A percentile compares a stretch with the other conserved stretches of the same genome.
These are phyloP conservation scores for Lapara coniferarum DNA, from an alignment of 2,888 invertebrate species.

Conservation along the genomic window DNA sequence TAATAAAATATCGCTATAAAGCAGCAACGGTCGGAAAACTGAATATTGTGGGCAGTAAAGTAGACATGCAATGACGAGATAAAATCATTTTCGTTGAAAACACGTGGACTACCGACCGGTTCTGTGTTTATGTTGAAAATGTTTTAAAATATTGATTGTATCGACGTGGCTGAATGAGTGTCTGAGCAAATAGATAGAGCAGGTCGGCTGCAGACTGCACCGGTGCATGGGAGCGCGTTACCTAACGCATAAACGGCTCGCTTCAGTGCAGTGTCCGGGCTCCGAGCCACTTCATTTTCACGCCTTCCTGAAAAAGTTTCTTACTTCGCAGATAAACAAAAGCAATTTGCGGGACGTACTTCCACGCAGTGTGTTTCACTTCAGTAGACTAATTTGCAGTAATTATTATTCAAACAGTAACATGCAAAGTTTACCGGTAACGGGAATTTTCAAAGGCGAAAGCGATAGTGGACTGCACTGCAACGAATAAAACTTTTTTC, in stretches of 20 bases:
- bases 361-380: slow-evolving; percentile 26
- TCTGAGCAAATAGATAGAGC: slow-evolving; percentile 69
- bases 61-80: slow-evolving; percentile 25
- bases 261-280: slow-evolving; percentile 34
- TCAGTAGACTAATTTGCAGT: slow-evolving; percentile 28
- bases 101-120: not conserved
- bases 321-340: slow-evolving; percentile 28
- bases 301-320: slow-evolving; percentile 38
- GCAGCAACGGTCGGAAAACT: slow-evolving; percentile 10
- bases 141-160: slow-evolving; percentile 44
- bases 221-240: slow-evolving; percentile 51
- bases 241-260: slow-evolving; percentile 68
- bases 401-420: slow-evolving; percentile 23
- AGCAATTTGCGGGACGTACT: slow-evolving; percentile 25
- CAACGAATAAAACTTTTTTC: slow-evolving; percentile 77
- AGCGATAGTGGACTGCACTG: slow-evolving; percentile 66
- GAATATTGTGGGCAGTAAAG: slow-evolving; percentile 22
- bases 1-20: slow-evolving; percentile 18
- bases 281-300: slow-evolving; percentile 39
- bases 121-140: slow-evolving; percentile 4
- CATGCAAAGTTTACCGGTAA: slow-evolving; percentile 47
- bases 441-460: slow-evolving; percentile 57
- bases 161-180: slow-evolving; percentile 51
- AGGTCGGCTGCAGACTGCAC: slow-evolving; percentile 47
- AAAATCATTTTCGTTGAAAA: slow-evolving; percentile 18